phyloP scores from a whole-genome alignment of 2,888 invertebrate species.

The Ichneumon xanthorius region DNA sequence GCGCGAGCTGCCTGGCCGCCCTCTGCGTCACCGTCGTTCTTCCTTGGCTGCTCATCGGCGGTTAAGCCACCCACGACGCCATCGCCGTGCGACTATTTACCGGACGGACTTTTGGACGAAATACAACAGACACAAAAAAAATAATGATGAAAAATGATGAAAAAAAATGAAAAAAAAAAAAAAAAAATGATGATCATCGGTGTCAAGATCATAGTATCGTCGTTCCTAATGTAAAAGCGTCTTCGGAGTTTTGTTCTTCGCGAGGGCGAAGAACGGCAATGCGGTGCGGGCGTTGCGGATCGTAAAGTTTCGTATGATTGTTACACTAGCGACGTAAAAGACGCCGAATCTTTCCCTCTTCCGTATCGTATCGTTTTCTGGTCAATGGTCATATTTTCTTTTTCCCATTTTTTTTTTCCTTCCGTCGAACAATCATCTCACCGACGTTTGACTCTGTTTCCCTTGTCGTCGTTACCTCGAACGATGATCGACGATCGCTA shows the following conservation, averaged over 20 bases:
- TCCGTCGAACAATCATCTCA: too few species aligned
- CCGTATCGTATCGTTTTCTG: neutral
- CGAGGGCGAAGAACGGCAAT: neutral
- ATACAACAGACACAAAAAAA: too few species aligned
- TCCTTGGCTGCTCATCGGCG: constrained; percentile 86
- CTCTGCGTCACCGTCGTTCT: constrained; percentile 85
- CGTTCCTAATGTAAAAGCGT: neutral
- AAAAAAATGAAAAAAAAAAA: neutral
- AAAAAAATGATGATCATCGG: neutral
- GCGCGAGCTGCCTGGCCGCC: constrained; percentile 86
- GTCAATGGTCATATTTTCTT: neutral
- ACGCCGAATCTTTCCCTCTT: constrained; percentile 3
- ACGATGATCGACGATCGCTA: neutral
- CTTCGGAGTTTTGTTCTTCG: neutral
- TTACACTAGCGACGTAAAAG: constrained; percentile 18
- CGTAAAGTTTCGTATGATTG: constrained; percentile 11
- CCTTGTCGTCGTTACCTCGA: neutral
- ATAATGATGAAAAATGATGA: neutral
- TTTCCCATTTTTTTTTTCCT: neutral
- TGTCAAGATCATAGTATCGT: constrained; percentile 3
- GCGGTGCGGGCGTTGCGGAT: neutral
- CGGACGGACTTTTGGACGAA: constrained; percentile 5
- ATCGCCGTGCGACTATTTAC: neutral
- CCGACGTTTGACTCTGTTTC: neutral
- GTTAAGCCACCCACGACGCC: constrained; percentile 70